Conservation (phyloP, 2,888 invertebrate genomes). For the Pantelozetes paolii region DNA sequence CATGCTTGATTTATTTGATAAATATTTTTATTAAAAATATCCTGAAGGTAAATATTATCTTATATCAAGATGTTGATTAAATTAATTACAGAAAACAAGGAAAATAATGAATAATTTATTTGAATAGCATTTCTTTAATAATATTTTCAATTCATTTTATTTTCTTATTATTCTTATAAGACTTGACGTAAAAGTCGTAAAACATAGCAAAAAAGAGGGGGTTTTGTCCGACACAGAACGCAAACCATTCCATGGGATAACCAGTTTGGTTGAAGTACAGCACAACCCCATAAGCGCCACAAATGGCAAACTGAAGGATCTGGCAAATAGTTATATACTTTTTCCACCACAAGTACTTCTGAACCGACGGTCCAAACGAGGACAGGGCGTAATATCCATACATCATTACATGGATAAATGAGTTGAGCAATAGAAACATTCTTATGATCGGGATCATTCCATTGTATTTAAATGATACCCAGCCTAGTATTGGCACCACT, state of each 20-base stretch:
- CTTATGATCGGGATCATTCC: slow-evolving; percentile 35
- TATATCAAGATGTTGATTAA: too few species aligned
- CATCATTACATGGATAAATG: slow-evolving; percentile 36
- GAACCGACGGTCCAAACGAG: slow-evolving; percentile 37
- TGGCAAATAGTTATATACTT: slow-evolving; percentile 37
- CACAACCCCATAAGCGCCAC: slow-evolving; percentile 35
- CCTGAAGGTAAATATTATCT: too few species aligned
- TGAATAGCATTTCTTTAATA: too few species aligned
- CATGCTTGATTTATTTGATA: too few species aligned
- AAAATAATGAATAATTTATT: too few species aligned
- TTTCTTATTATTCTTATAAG: slow-evolving; percentile 20
- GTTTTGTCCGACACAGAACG: slow-evolving; percentile 36
- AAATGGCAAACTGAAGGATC: slow-evolving; percentile 28
- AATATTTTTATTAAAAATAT: too few species aligned
- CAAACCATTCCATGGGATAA: slow-evolving; percentile 42
- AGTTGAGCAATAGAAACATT: slow-evolving; percentile 27
- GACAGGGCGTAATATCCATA: slow-evolving; percentile 37
- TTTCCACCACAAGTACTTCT: slow-evolving; percentile 41
- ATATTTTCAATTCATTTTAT: not conserved
- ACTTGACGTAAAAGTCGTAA: slow-evolving; percentile 36
- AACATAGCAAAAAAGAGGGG: slow-evolving; percentile 39
- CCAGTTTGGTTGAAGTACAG: slow-evolving; percentile 36
- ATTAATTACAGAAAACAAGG: too few species aligned
- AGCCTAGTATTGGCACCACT: slow-evolving; percentile 37
- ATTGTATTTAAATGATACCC: slow-evolving; percentile 41